phyloP scores from a whole-genome alignment of 2,797 vertebrate genomes.

The Characodon lateralis region DNA sequence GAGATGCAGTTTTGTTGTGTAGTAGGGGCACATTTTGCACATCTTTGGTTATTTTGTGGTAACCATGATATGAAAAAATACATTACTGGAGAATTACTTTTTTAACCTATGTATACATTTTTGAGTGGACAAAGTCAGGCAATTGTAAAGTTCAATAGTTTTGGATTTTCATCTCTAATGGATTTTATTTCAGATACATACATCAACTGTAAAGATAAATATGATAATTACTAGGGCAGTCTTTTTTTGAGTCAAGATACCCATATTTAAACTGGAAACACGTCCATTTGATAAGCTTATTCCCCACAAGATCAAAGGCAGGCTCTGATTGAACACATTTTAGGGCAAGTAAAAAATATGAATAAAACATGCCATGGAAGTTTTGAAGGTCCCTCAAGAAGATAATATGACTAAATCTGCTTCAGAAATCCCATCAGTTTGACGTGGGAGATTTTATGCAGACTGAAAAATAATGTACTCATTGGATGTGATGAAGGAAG shows the following conservation, averaged over 20 bases:
- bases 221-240: constrained; percentile 73
- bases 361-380: constrained; percentile 74
- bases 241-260: constrained; percentile 56
- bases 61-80: constrained; percentile 9
- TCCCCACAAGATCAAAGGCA: constrained; percentile 71
- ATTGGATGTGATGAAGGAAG: constrained; percentile 23
- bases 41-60: constrained; percentile 19
- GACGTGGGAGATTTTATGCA: constrained; percentile 27
- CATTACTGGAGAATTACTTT: constrained; percentile 25
- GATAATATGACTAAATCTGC: constrained; percentile 43
- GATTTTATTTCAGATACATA: constrained; percentile 63
- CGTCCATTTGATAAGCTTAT: constrained; percentile 68
- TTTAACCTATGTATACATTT: constrained; percentile 13
- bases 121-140: constrained; percentile 33
- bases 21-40: constrained; percentile 9
- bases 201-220: constrained; percentile 73
- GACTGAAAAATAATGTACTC: constrained; percentile 34
- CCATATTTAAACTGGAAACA: constrained; percentile 54
- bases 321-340: constrained; percentile 66
- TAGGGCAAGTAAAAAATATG: constrained; percentile 72
- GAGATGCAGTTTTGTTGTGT: background rate
- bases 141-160: constrained; percentile 15
- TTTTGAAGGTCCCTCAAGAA: constrained; percentile 57
- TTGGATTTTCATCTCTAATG: constrained; percentile 69
- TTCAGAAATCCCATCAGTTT: constrained; percentile 35